Percentiles rank a stretch among this genome's conserved stretches.
phyloP scores from a whole-genome alignment of 2,888 invertebrate species.

The Trachelus stipa region DNA sequence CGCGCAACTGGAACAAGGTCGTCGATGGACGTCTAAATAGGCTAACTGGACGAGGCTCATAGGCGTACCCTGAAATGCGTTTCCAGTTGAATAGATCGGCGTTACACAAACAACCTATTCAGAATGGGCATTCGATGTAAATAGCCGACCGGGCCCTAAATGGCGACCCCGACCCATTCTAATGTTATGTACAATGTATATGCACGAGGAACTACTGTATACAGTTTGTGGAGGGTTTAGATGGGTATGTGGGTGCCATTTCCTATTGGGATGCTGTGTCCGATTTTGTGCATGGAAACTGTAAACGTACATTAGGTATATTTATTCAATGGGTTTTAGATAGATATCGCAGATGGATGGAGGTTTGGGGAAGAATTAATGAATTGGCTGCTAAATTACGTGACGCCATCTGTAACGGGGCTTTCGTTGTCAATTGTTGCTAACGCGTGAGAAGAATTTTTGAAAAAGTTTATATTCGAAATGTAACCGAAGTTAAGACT shows the following conservation, averaged over 20 bases:
- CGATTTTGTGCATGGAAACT: neutral
- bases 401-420: neutral
- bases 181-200: neutral
- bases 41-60: conserved; percentile 30
- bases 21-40: conserved; percentile 41
- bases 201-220: neutral
- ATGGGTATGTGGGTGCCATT: neutral
- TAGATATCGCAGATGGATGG: neutral
- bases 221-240: neutral
- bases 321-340: neutral
- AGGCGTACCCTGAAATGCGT: conserved; percentile 33
- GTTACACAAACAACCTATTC: conserved; percentile 37
- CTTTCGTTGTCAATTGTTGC: neutral
- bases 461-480: neutral
- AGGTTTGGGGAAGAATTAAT: neutral
- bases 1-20: conserved; percentile 34
- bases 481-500: neutral
- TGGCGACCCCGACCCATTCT: conserved; percentile 35
- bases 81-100: conserved; percentile 21
- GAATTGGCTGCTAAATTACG: neutral
- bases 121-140: conserved; percentile 43
- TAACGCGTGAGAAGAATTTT: neutral
- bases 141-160: conserved; percentile 47
- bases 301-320: neutral
- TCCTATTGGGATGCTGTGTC: neutral